Conservation (phyloP, 2,113 vertebrate genomes). For the Anoura caudifer region DNA sequence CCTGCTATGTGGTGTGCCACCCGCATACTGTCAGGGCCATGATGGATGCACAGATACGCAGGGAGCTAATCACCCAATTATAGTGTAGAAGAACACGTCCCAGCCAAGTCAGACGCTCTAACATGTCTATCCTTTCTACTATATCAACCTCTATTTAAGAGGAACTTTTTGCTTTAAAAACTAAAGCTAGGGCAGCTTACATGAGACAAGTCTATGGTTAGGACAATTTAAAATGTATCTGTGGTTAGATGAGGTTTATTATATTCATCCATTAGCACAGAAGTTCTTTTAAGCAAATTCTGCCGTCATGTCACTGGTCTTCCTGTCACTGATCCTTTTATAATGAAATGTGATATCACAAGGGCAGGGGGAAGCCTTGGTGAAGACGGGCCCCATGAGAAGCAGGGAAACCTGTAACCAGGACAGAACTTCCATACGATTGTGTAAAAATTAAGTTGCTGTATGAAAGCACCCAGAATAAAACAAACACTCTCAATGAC, state of each 20-base stretch:
- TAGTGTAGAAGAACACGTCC: neutral
- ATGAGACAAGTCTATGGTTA: neutral
- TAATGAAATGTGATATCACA: neutral
- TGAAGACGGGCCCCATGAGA: neutral
- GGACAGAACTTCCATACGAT: neutral
- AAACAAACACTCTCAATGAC: neutral
- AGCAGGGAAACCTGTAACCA: neutral
- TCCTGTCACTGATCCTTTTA: neutral
- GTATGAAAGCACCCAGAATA: neutral
- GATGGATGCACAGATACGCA: neutral
- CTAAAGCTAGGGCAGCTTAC: neutral
- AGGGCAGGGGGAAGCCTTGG: neutral
- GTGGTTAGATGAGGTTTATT: neutral
- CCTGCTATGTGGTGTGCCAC: neutral
- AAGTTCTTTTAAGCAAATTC: neutral
- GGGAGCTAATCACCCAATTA: neutral
- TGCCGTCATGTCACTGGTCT: neutral
- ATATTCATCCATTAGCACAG: neutral
- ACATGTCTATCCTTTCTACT: neutral
- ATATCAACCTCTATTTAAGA: neutral
- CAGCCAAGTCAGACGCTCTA: neutral
- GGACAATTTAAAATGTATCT: neutral
- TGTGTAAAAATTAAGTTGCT: neutral
- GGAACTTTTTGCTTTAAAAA: neutral
- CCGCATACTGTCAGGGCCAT: neutral